Evolutionary conservation across 2,797 vertebrate genomes (phyloP), one percentile per base, ranked within the genome.

Genomic region (Margarornis squamiger): DNA sequence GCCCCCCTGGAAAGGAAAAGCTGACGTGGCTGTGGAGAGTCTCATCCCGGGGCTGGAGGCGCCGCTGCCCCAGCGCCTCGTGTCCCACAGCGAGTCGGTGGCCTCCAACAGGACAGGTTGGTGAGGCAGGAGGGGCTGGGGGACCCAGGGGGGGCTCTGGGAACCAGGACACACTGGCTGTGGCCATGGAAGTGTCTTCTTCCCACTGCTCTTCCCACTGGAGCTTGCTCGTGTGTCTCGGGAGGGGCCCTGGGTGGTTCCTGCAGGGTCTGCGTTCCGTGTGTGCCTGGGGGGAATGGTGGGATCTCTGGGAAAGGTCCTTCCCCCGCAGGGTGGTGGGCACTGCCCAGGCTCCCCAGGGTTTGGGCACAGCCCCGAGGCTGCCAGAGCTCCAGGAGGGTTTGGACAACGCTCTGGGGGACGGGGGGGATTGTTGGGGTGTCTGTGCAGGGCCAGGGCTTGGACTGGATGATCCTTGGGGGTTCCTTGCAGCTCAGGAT

Each of bases 1-100:
- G 34, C 62, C 17, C 92, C 70, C 34, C 88, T 61, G 94, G 92
- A 94, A 98, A 98, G 98, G 98, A 95, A 96, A 99, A 97, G 83
- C 98, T 61, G 99, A 98, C 10, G 89, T 98, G 81, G 98, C 98
- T 73, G 98, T 99, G 95, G 99, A 99, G 97, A 98, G 99, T 73
- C 98, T 99, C 79, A 99, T 99, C 78, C 98, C 99, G 9, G 99
- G 99, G 97, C 98, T 99, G 86, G 99, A 99, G 97, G 98, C 98
- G 22, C 98, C 98, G 0, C 96, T 98, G 96, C 95, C 98, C 63
- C 99, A 98, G 91, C 97, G 97, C 79, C 98, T 98, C 16, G 86
- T 98, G 93, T 98, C 98, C 55, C 99, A 99, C 95, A 97, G 97
- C 7, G 99, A 99, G 89, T 97, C 98, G 12, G 96, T 98, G 80